Percentiles rank a stretch among this genome's conserved stretches.
Conservation (phyloP, 2,888 invertebrate genomes). For the Pimpla rufipes region DNA sequence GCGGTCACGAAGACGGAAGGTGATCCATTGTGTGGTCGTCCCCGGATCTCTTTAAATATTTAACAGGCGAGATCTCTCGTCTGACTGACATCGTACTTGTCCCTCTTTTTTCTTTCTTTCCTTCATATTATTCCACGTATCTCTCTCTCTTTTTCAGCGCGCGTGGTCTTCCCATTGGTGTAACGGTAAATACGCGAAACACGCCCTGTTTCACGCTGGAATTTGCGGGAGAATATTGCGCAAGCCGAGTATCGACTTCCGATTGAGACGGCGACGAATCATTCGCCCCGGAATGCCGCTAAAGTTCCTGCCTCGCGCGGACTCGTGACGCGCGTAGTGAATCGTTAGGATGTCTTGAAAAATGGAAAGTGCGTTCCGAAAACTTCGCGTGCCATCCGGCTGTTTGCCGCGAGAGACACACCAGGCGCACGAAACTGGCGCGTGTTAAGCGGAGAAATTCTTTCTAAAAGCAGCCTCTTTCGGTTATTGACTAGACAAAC, state of each 20-base stretch:
- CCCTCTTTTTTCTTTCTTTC: conserved; percentile 14
- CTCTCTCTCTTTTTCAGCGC: conserved; percentile 3
- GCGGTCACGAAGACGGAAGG: conserved; percentile 44
- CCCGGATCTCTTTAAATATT: conserved; percentile 83
- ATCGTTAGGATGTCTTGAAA: conserved; percentile 44
- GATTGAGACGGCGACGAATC: conserved; percentile 48
- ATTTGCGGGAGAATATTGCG: conserved; percentile 56
- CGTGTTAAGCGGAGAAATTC: conserved; percentile 82
- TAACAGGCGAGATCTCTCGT: conserved; percentile 78
- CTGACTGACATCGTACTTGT: conserved; percentile 47
- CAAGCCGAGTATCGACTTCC: conserved; percentile 54
- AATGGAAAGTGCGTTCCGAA: conserved; percentile 74
- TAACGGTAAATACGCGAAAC: conserved; percentile 64
- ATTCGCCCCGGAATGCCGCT: neutral
- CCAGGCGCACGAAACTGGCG: conserved; percentile 71
- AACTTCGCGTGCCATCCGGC: conserved; percentile 64
- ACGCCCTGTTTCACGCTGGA: conserved; percentile 52
- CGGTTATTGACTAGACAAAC: conserved; percentile 36
- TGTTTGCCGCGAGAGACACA: conserved; percentile 73
- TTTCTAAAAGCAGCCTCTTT: conserved; percentile 42
- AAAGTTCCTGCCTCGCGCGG: neutral
- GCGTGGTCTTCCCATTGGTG: conserved; percentile 43
- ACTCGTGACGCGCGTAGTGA: neutral
- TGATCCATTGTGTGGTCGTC: conserved; percentile 79
- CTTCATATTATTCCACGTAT: neutral